Evolutionary conservation across 2,797 vertebrate genomes (phyloP), one percentile per base, ranked within the genome.

Genomic region (Vipera latastei): DNA sequence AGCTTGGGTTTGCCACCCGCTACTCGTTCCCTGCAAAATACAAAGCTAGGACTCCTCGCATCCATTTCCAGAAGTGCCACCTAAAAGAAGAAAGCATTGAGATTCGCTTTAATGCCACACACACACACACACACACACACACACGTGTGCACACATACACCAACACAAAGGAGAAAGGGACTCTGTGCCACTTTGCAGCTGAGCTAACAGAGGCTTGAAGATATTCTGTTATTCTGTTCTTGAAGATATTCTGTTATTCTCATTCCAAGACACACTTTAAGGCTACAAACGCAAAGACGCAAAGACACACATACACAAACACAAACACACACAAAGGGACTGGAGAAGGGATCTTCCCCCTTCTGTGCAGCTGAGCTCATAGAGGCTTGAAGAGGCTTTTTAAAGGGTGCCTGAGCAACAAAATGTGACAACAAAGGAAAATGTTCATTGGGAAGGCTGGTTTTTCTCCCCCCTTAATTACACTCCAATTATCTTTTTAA

Each of bases 401-500:
- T 53, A 73, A 92, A 92, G 56, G 18, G 60, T n/a, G 65, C 44
- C 25, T 92, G 86, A 85, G 63, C 53, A 63, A 3, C 28, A 86
- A 22, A n/a, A 0, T 38, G 60, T 6, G 85, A 92, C 57, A 90
- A 86, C 26, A 51, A 60, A 57, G 28, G 48, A 26, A 92, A 92
- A 63, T 38, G 73, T 86, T 89, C 78, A 89, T 63, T 90, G 22
- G 13, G 14, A 92, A 89, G 22, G 18, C 69, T 63, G 13, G 59
- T 60, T 53, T 38, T 86, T 56, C 1, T 7, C 51, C 51, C 51
- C 63, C 38, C 60, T 63, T 63, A 92, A 63, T 92, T 89, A 85
- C 57, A 90, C 59, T 86, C 57, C 69, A 90, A 92, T 89, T 92
- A 89, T 90, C 88, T 86, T 92, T 88, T 92, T 89, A 92, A 89